Evolutionary conservation across 2,888 invertebrate genomes (phyloP), one percentile per base, ranked within the genome.

Genomic region (Germaria angustata): DNA sequence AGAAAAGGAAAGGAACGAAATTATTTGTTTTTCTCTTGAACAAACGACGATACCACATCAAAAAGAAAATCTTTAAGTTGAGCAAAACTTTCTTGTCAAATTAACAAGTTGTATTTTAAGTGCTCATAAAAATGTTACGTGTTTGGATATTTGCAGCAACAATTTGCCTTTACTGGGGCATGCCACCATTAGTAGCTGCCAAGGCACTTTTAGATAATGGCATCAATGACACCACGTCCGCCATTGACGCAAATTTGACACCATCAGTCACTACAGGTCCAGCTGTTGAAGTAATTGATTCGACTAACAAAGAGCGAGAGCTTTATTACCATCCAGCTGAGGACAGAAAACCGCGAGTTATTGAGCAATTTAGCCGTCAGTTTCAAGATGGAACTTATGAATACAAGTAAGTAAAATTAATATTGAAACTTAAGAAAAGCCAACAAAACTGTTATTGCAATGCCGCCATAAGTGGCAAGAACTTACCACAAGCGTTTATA

Each of bases 351-450:
- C 84, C 86, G 2, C 49, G 85, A 6, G 73, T 89, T 6, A 69
- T 89, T 11, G 89, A 89, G 3, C 75, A 86, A 63, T 86, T 79
- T 39, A 87, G 87, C 81, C 84, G 78, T 1, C 86, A 88, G 6
- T 79, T 68, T 0, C 11, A 76, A 3, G 86, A 87, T 68, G 89
- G 90, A 6, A 85, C 86, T 24, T 88, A 88, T 66, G 89, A 90
- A 69, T 85, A 79, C 79, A 86, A 85, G 86, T 86, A 65, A 84
- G 82, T 78, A n/a, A 0, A 20, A 41, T 11, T 55, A 15, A 32
- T 22, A 6, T 0, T 28, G 28, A 28, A 5, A 28, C 6, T 28
- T 28, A 28, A 28, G 6, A 28, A 6, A 3, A 28, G 3, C 28
- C 6, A 3, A 28, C 6, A 6, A 28, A 28, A 28, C 28, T 28